These are phyloP conservation scores for Gymnocephalus cernua DNA, from an alignment of 2,113 vertebrate genomes.

Conservation along the genomic window DNA sequence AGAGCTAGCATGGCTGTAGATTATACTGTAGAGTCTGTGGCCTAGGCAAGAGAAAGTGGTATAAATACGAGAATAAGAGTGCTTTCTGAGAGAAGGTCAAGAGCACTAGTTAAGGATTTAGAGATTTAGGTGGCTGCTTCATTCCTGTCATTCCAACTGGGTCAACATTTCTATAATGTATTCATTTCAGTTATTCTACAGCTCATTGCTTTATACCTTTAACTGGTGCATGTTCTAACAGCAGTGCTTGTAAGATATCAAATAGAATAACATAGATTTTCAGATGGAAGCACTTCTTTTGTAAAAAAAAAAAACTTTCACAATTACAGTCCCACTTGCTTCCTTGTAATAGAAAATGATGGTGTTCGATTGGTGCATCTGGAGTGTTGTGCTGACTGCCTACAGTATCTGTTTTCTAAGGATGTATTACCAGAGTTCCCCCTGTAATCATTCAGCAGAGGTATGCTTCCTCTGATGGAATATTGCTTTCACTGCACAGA, in stretches of 20 bases:
- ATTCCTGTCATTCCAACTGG: background rate
- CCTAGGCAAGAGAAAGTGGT: no score
- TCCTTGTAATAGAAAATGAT: background rate
- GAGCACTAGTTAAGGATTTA: background rate
- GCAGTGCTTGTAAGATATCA: no score
- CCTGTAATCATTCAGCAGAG: conserved; percentile 39
- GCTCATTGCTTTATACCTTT: background rate
- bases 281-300: background rate
- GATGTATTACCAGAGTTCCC: conserved; percentile 25
- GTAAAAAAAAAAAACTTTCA: no score
- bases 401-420: conserved; percentile 55
- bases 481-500: conserved; percentile 46
- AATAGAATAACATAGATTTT: background rate
- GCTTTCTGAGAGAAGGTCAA: conserved; percentile 20
- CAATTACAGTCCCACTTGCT: background rate
- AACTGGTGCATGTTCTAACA: background rate
- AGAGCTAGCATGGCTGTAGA: background rate
- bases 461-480: conserved; percentile 23
- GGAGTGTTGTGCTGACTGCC: conserved; percentile 10
- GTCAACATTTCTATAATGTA: conserved; percentile 1
- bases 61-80: background rate
- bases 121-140: background rate
- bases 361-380: background rate
- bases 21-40: background rate
- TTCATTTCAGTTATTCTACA: background rate